Evolutionary conservation across 1,140 invertebrate genomes (phyloP).

Genomic region (Nasonia longicornis): DNA sequence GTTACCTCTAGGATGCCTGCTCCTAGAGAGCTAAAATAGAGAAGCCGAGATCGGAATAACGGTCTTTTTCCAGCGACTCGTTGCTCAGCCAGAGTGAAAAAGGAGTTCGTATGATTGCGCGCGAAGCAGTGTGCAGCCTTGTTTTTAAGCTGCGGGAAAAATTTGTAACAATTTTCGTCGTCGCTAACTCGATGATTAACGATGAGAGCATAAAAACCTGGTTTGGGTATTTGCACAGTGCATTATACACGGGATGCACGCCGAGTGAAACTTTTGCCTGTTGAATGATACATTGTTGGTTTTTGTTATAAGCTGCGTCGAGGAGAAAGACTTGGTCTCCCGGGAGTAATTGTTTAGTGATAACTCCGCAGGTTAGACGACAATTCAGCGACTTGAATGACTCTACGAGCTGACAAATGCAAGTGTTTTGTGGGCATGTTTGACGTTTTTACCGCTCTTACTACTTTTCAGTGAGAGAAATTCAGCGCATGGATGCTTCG

Average conservation of each 20-base stretch:
- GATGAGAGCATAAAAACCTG: neutral
- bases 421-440: neutral
- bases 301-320: neutral
- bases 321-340: neutral
- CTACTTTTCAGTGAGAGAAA: too few relatives aligned
- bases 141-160: neutral
- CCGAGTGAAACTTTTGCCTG: neutral
- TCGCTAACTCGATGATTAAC: neutral
- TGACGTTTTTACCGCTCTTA: neutral
- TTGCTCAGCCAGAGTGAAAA: constrained; percentile 26
- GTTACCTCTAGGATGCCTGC: too few relatives aligned
- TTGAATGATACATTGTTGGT: neutral
- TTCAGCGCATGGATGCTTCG: too few relatives aligned
- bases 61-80: constrained; percentile 16
- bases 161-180: neutral
- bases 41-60: constrained; percentile 4
- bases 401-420: neutral
- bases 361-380: neutral
- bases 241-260: too few relatives aligned
- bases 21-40: neutral
- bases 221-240: neutral
- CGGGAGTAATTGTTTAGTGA: neutral
- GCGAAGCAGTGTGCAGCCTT: neutral
- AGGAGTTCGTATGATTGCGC: constrained; percentile 13
- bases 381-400: neutral